Evolutionary conservation across 2,888 invertebrate species (phyloP).

Genomic region (Tetranychus piercei): DNA sequence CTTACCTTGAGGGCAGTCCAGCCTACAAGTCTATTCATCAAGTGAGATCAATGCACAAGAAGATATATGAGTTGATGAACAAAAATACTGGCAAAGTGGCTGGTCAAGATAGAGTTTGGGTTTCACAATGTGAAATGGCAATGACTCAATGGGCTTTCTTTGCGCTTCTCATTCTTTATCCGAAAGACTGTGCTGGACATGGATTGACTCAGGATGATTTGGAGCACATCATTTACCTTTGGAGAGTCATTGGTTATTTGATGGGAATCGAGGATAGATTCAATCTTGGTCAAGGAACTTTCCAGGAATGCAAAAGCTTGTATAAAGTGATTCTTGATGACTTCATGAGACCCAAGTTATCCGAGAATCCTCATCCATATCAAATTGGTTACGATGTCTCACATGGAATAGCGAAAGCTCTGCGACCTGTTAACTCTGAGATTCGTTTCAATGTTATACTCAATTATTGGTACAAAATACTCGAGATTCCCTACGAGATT

Average conservation of each 20-base stretch:
- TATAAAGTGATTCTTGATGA: no score
- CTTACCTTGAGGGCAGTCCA: neutral
- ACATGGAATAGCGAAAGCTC: no score
- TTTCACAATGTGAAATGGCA: slow-evolving; percentile 64
- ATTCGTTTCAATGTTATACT: no score
- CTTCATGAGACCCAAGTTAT: no score
- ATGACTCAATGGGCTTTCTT: slow-evolving; percentile 72
- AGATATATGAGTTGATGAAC: slow-evolving; percentile 21
- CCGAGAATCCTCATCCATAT: no score
- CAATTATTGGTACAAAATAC: no score
- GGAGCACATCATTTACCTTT: slow-evolving; percentile 58
- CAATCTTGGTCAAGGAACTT: slow-evolving; percentile 17
- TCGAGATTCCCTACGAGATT: no score
- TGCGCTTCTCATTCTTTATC: slow-evolving; percentile 47
- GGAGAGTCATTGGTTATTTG: slow-evolving; percentile 60
- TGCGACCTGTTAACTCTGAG: no score
- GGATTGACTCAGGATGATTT: slow-evolving; percentile 37
- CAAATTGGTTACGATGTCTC: no score
- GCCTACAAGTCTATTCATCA: slow-evolving; percentile 35
- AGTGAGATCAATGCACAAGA: slow-evolving; percentile 31
- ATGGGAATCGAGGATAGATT: slow-evolving; percentile 55
- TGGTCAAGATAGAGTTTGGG: slow-evolving; percentile 29
- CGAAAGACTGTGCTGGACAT: slow-evolving; percentile 45
- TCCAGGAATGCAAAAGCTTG: no score
- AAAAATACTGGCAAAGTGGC: neutral